These are phyloP conservation scores for Caenorhabditis doughertyi DNA, from an alignment of 2,888 invertebrate genomes.

Conservation along the genomic window DNA sequence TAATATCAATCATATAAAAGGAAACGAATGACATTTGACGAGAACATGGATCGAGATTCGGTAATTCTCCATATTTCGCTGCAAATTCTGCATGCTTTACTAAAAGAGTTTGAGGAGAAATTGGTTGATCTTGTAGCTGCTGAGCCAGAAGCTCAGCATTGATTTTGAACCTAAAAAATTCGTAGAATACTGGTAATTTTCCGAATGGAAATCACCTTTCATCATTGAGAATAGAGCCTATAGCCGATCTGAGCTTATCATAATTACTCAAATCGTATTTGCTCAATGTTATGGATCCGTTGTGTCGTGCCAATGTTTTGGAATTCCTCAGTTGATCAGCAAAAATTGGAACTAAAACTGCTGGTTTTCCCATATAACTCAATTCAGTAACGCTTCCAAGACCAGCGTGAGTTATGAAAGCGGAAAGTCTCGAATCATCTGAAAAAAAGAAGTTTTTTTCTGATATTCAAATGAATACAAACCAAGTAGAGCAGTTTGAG, in stretches of 20 bases:
- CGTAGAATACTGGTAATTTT: neutral
- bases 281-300: conserved; percentile 54
- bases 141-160: conserved; percentile 30
- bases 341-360: conserved; percentile 52
- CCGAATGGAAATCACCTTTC: conserved; percentile 7
- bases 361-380: conserved; percentile 49
- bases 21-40: conserved; percentile 33
- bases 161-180: conserved; percentile 37
- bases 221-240: conserved; percentile 21
- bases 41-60: conserved; percentile 30
- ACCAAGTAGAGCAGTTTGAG: conserved; percentile 55
- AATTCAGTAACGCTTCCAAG: conserved; percentile 57
- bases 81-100: conserved; percentile 45
- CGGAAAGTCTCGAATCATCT: conserved; percentile 46
- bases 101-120: conserved; percentile 26
- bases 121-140: conserved; percentile 38
- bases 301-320: conserved; percentile 50
- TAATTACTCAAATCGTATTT: conserved; percentile 31
- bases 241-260: conserved; percentile 14
- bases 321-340: conserved; percentile 55
- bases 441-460: neutral
- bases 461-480: neutral
- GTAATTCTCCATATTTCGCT: conserved; percentile 39
- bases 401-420: conserved; percentile 59
- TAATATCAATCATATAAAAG: conserved; percentile 35